Percentiles rank a stretch among this genome's conserved stretches.
Conservation (phyloP, 1,140 invertebrate species). For the Meloidogyne floridensis region DNA sequence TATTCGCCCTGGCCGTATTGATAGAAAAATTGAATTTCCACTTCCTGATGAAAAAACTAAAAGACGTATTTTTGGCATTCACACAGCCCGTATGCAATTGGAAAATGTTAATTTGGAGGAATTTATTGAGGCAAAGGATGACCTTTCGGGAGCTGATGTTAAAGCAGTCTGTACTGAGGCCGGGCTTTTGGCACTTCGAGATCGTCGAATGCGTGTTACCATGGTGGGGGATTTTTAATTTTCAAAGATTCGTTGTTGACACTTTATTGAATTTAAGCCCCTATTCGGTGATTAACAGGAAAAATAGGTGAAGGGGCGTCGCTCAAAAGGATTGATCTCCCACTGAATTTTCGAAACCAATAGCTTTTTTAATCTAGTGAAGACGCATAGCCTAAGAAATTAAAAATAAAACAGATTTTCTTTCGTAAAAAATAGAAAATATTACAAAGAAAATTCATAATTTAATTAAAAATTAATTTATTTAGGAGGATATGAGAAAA, state of each 20-base stretch:
- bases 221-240: slow-evolving; percentile 69
- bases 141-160: slow-evolving; percentile 91
- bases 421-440: too few species aligned
- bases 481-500: slow-evolving; percentile 90
- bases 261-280: too few species aligned
- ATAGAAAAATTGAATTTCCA: slow-evolving; percentile 98
- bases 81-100: slow-evolving; percentile 95
- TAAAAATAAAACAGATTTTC: too few species aligned
- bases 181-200: slow-evolving; percentile 91
- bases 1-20: slow-evolving; percentile 96
- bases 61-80: slow-evolving; percentile 93
- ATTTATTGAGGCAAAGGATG: slow-evolving; percentile 98
- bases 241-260: too few species aligned
- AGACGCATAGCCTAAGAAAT: too few species aligned
- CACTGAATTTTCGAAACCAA: too few species aligned
- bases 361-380: too few species aligned
- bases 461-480: neutral
- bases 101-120: slow-evolving; percentile 97
- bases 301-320: too few species aligned
- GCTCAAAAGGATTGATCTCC: too few species aligned
- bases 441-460: too few species aligned
- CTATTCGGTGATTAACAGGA: too few species aligned
- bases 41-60: slow-evolving; percentile 99
- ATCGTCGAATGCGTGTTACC: slow-evolving; percentile 98
- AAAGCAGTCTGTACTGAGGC: slow-evolving; percentile 99